These are phyloP conservation scores for Toxotes chatareus DNA, from an alignment of 2,113 vertebrate genomes.

Conservation along the genomic window DNA sequence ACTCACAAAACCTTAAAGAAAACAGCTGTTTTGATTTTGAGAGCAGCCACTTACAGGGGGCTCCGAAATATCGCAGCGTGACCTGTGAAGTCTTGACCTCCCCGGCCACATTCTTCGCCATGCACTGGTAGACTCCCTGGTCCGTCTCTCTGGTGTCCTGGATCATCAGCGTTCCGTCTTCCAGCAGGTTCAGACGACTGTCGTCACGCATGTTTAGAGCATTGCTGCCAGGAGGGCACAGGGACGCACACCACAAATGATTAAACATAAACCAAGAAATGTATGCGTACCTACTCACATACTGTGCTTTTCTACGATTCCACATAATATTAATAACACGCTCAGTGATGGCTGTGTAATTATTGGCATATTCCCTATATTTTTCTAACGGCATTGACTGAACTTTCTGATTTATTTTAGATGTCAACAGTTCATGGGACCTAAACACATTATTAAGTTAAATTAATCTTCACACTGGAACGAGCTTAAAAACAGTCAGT, in stretches of 20 bases:
- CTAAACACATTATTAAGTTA: background rate
- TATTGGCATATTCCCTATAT: background rate
- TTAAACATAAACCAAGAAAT: background rate
- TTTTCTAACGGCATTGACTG: background rate
- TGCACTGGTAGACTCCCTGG: slow-evolving; percentile 97
- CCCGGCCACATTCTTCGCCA: slow-evolving; percentile 97
- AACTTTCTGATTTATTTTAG: background rate
- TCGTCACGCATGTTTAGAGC: slow-evolving; percentile 94
- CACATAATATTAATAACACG: background rate
- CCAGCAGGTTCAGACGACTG: slow-evolving; percentile 93
- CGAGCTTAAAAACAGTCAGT: background rate
- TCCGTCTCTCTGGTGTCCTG: slow-evolving; percentile 95
- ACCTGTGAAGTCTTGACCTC: slow-evolving; percentile 97
- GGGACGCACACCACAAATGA: background rate
- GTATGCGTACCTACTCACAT: background rate
- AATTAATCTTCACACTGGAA: background rate
- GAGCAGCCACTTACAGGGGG: slow-evolving; percentile 87
- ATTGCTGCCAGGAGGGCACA: slow-evolving; percentile 57
- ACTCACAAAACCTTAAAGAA: no score
- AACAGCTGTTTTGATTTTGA: background rate
- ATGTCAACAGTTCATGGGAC: background rate
- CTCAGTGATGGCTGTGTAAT: background rate
- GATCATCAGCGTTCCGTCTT: slow-evolving; percentile 98
- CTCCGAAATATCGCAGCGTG: slow-evolving; percentile 94
- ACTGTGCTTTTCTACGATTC: background rate